Evolutionary conservation across 2,888 invertebrate species (phyloP).

Genomic region (Amaurobius ferox): DNA sequence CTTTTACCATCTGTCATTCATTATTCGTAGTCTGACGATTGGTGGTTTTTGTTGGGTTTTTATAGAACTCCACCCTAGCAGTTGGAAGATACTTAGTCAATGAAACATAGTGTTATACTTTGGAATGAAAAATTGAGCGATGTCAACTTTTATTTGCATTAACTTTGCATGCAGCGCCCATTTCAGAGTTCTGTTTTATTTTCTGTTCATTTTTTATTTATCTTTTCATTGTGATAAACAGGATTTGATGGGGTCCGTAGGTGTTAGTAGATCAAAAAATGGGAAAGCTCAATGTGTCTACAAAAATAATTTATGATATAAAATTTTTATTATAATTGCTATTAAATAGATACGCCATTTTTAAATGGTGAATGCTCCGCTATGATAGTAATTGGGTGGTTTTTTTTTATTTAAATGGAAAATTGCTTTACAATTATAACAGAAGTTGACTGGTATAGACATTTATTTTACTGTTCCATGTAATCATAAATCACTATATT

Average conservation of each 20-base stretch:
- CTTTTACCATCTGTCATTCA: constrained; percentile 52
- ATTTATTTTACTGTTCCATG: too few relatives aligned
- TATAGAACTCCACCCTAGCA: constrained; percentile 33
- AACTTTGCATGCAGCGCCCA: background rate
- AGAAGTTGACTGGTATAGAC: too few relatives aligned
- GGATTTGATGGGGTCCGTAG: background rate
- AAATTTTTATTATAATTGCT: too few relatives aligned
- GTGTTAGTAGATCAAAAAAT: background rate
- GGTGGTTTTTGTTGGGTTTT: constrained; percentile 35
- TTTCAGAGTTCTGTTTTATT: background rate
- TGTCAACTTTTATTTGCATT: constrained; percentile 9
- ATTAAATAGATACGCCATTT: too few relatives aligned
- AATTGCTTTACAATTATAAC: too few relatives aligned
- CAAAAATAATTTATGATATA: too few relatives aligned
- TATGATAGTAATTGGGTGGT: too few relatives aligned
- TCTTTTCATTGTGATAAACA: background rate
- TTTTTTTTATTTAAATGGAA: too few relatives aligned
- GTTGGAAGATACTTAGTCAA: background rate
- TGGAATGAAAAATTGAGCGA: background rate
- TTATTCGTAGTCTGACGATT: constrained; percentile 22
- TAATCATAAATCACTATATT: too few relatives aligned
- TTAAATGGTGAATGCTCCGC: too few relatives aligned
- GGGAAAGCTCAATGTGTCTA: too few relatives aligned
- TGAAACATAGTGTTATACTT: constrained; percentile 15
- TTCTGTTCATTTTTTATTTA: background rate